Evolutionary conservation across 2,888 invertebrate species (phyloP).

Genomic region (Ceratothoa steindachneri): DNA sequence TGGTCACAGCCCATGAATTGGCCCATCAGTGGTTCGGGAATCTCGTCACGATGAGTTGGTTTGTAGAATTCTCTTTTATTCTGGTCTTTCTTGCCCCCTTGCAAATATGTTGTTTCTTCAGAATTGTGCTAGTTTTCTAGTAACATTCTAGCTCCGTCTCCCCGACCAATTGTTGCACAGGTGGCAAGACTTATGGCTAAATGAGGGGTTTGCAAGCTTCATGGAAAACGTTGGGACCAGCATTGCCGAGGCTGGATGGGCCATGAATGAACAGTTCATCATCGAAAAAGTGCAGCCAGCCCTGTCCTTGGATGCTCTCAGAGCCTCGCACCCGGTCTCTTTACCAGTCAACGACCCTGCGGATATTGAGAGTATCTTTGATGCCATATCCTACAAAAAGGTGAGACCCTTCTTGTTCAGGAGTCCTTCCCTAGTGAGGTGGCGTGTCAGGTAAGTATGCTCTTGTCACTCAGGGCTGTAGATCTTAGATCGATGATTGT

Average conservation of each 20-base stretch:
- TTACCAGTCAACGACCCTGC: conserved; percentile 65
- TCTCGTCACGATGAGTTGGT: conserved; percentile 78
- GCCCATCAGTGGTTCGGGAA: conserved; percentile 89
- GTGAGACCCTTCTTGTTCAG: no score
- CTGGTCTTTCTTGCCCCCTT: background rate
- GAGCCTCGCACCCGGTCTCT: conserved; percentile 69
- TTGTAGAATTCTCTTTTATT: no score
- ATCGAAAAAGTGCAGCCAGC: conserved; percentile 66
- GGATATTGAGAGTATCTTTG: conserved; percentile 70
- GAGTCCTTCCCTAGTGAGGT: no score
- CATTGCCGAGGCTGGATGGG: conserved; percentile 63
- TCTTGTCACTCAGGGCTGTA: no score
- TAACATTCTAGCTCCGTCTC: background rate
- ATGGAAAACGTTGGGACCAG: conserved; percentile 71
- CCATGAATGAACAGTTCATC: conserved; percentile 68
- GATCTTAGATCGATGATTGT: no score
- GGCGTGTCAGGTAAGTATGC: no score
- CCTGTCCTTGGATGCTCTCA: conserved; percentile 64
- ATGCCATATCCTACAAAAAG: conserved; percentile 71
- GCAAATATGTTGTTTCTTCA: background rate
- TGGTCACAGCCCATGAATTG: conserved; percentile 65
- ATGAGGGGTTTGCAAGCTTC: conserved; percentile 80
- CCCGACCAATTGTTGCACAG: background rate
- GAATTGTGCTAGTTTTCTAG: background rate
- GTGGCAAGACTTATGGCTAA: conserved; percentile 90